Evolutionary conservation across 2,888 invertebrate genomes (phyloP).

Genomic region (Timema podura): DNA sequence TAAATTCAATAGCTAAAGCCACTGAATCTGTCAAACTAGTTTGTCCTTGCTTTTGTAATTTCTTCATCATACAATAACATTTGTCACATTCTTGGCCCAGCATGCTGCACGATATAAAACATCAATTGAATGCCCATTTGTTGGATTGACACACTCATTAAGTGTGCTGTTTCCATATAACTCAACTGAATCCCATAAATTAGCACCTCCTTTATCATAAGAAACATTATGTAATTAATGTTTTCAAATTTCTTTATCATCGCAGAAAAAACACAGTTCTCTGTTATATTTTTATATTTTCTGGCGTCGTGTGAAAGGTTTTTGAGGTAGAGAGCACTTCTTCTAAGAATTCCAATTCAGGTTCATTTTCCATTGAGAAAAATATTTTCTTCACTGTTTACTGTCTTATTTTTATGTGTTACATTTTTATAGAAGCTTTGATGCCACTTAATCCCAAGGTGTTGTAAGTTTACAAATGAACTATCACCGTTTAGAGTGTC

Average conservation of each 20-base stretch:
- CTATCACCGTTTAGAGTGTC: too few relatives aligned
- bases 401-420: background rate
- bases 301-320: background rate
- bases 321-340: background rate
- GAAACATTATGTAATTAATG: too few relatives aligned
- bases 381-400: background rate
- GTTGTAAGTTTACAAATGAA: too few relatives aligned
- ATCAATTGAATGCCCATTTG: background rate
- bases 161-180: too few relatives aligned
- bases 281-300: background rate
- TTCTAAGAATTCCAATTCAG: too few relatives aligned
- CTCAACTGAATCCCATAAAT: too few relatives aligned
- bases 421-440: background rate
- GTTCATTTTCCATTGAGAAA: background rate
- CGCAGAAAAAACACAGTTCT: background rate
- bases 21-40: background rate
- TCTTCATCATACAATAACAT: background rate
- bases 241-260: too few relatives aligned
- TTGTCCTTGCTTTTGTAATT: background rate
- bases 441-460: too few relatives aligned
- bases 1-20: slow-evolving; percentile 1
- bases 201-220: too few relatives aligned
- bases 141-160: too few relatives aligned
- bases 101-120: slow-evolving; percentile 7
- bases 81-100: background rate